Conservation (phyloP, 2,113 vertebrate species). For the Motacilla alba region DNA sequence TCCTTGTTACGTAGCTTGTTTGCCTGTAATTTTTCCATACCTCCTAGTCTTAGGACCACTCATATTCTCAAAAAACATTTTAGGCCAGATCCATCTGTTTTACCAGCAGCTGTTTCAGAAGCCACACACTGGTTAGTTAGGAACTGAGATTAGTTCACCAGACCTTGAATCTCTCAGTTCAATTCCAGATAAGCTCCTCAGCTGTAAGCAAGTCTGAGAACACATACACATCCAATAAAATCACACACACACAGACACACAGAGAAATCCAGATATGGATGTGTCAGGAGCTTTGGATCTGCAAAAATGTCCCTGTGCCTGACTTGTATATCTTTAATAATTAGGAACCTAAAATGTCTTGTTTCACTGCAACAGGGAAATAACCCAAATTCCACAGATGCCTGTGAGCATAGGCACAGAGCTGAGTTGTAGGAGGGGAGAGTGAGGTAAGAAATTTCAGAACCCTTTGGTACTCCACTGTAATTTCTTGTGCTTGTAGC, state of each 20-base stretch:
- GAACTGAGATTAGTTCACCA: neutral
- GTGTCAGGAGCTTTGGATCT: neutral
- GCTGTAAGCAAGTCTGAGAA: neutral
- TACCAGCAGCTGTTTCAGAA: neutral
- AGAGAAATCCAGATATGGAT: neutral
- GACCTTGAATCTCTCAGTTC: neutral
- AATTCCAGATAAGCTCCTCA: neutral
- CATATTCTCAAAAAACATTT: neutral
- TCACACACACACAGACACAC: neutral
- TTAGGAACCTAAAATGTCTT: neutral
- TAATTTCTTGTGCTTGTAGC: neutral
- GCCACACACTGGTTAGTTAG: neutral
- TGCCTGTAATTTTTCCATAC: neutral
- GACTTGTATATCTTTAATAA: neutral
- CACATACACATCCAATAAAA: neutral
- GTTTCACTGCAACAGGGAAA: neutral
- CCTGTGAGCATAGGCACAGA: neutral
- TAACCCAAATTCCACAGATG: neutral
- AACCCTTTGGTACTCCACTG: neutral
- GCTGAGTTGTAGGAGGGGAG: neutral
- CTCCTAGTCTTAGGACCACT: neutral
- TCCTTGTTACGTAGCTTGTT: neutral
- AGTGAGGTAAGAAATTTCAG: neutral
- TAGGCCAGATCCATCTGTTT: neutral
- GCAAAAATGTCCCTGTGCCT: neutral